phyloP scores from a whole-genome alignment of 2,888 invertebrate species.

The Metellina segmentata region DNA sequence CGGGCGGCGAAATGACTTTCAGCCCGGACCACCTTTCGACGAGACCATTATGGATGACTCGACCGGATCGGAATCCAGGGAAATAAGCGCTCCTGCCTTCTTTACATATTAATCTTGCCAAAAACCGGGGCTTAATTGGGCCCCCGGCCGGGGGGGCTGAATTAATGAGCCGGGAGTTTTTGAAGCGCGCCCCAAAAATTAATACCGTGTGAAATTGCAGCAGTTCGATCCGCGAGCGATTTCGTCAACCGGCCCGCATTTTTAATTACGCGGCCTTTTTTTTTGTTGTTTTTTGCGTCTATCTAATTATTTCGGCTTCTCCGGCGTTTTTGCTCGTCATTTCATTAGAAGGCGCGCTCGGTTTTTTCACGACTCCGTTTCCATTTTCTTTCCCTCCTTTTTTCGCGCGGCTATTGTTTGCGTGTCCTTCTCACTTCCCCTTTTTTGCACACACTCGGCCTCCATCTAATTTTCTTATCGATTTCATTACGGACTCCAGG shows the following conservation, averaged over 20 bases:
- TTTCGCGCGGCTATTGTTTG: slow-evolving; percentile 58
- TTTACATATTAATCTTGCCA: slow-evolving; percentile 76
- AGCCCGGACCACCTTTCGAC: slow-evolving; percentile 33
- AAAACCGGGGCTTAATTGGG: slow-evolving; percentile 64
- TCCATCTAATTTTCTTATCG: slow-evolving; percentile 76
- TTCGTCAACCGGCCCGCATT: slow-evolving; percentile 59
- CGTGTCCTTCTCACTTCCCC: background rate
- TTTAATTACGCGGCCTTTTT: slow-evolving; percentile 71
- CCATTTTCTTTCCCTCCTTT: background rate
- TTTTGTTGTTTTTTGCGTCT: slow-evolving; percentile 49
- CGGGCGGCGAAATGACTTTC: slow-evolving; percentile 49
- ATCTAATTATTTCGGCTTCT: slow-evolving; percentile 40
- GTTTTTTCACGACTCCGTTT: slow-evolving; percentile 2
- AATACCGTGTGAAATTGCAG: slow-evolving; percentile 69
- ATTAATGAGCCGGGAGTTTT: slow-evolving; percentile 60
- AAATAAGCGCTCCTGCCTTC: slow-evolving; percentile 54
- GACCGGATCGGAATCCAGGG: slow-evolving; percentile 58
- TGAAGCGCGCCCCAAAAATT: slow-evolving; percentile 46
- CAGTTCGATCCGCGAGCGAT: slow-evolving; percentile 54
- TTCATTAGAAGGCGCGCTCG: slow-evolving; percentile 42
- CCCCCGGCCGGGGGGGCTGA: slow-evolving; percentile 9
- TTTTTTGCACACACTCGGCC: background rate
- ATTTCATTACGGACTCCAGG: slow-evolving; percentile 64
- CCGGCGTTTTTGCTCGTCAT: slow-evolving; percentile 45
- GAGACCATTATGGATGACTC: slow-evolving; percentile 67